These are phyloP conservation scores for Leptinotarsa peninsularis DNA, from an alignment of 2,888 invertebrate species.

Conservation along the genomic window DNA sequence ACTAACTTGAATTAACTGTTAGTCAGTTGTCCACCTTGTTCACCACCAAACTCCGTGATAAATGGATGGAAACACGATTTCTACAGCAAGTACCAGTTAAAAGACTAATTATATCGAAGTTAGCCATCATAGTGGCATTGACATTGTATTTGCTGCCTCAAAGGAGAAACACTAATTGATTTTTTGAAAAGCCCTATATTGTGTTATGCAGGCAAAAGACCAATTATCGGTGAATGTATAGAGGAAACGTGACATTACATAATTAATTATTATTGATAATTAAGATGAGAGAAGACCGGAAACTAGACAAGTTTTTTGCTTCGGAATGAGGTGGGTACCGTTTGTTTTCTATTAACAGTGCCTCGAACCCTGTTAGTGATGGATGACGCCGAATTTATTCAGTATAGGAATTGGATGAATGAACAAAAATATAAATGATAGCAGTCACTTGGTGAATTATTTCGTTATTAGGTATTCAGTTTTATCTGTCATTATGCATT, in stretches of 20 bases:
- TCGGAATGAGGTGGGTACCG: neutral
- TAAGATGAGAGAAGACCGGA: neutral
- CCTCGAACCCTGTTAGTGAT: neutral
- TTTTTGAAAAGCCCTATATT: slow-evolving; percentile 4
- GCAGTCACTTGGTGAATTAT: neutral
- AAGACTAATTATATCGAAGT: slow-evolving; percentile 3
- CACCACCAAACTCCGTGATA: neutral
- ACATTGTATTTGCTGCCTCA: slow-evolving; percentile 6
- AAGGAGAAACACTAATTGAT: neutral
- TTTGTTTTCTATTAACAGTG: slow-evolving; percentile 4
- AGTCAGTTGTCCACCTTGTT: neutral
- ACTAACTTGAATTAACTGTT: neutral
- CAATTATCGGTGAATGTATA: neutral
- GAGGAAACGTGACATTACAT: slow-evolving; percentile 2
- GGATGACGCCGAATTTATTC: neutral
- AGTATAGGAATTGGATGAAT: neutral
- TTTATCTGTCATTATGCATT: too few relatives aligned
- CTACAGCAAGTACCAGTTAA: neutral
- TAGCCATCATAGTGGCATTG: slow-evolving; percentile 8
- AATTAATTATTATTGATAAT: slow-evolving; percentile 2
- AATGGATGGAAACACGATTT: neutral
- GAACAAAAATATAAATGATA: neutral
- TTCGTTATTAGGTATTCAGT: neutral
- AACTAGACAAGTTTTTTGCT: neutral
- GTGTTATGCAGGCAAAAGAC: neutral